phyloP scores from a whole-genome alignment of 2,888 invertebrate species.

The Drosophila maculinotata region DNA sequence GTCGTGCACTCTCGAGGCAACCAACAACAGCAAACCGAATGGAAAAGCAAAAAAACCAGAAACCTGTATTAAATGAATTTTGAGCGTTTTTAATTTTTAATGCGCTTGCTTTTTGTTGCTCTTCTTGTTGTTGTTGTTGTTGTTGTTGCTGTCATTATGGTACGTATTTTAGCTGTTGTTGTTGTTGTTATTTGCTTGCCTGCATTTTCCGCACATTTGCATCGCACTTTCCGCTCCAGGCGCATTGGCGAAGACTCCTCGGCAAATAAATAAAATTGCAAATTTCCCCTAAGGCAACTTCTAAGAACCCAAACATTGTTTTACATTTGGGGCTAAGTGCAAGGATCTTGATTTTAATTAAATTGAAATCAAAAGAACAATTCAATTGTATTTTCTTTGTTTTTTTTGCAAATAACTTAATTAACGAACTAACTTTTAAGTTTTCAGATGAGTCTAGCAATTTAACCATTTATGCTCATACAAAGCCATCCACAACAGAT shows the following conservation, averaged over 20 bases:
- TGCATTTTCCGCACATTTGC: slow-evolving; percentile 60
- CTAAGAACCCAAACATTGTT: slow-evolving; percentile 7
- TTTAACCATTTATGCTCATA: background rate
- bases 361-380: background rate
- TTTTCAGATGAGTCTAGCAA: too few species aligned
- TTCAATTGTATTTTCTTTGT: background rate
- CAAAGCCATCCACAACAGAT: background rate
- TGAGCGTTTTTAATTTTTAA: slow-evolving; percentile 67
- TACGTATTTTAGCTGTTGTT: slow-evolving; percentile 17
- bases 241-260: slow-evolving; percentile 34
- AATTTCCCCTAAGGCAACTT: background rate
- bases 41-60: slow-evolving; percentile 43
- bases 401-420: background rate
- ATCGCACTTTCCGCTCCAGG: slow-evolving; percentile 44
- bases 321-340: slow-evolving; percentile 12
- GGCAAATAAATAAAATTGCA: background rate
- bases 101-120: slow-evolving; percentile 25
- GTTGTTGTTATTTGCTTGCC: slow-evolving; percentile 36
- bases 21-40: slow-evolving; percentile 27
- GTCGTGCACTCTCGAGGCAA: slow-evolving; percentile 52
- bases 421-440: too few species aligned
- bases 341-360: slow-evolving; percentile 20
- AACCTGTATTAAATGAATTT: slow-evolving; percentile 64
- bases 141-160: background rate
- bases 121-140: slow-evolving; percentile 1